These are phyloP conservation scores for Eristalinus aeneus DNA, from an alignment of 2,888 invertebrate species.

Conservation along the genomic window DNA sequence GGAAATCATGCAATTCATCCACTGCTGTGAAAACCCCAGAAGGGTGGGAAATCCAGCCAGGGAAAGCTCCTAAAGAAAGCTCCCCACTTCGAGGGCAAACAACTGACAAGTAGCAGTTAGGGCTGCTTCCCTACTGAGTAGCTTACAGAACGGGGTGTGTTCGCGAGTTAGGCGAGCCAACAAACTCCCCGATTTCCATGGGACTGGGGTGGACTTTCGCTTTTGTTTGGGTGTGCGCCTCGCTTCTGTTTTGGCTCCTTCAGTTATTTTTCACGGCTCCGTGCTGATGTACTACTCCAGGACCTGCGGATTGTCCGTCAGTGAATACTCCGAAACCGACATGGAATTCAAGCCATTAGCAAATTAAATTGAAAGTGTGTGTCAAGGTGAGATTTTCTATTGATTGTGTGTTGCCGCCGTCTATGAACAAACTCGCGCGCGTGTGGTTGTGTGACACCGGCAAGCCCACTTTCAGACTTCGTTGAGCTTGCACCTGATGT, in stretches of 20 bases:
- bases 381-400: constrained; percentile 3
- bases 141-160: not conserved
- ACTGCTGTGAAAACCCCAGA: not conserved
- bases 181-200: not conserved
- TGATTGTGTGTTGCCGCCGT: constrained; percentile 30
- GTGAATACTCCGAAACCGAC: not conserved
- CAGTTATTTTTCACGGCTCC: not conserved
- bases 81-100: not conserved
- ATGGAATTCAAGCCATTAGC: not conserved
- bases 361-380: not conserved
- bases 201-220: constrained; percentile 9
- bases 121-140: not conserved
- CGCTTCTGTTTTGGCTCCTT: not conserved
- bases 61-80: not conserved
- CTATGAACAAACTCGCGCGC: not conserved
- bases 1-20: not conserved
- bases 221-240: constrained; percentile 7
- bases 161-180: not conserved
- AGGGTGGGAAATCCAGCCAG: not conserved
- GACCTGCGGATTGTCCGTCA: not conserved
- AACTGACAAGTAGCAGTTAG: not conserved
- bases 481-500: not conserved
- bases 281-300: not conserved
- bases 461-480: not conserved
- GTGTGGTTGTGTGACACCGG: constrained; percentile 15